Base-by-base conservation (phyloP, 2,113 vertebrate genomes). In the Brachyhypopomus gauderio region DNA sequence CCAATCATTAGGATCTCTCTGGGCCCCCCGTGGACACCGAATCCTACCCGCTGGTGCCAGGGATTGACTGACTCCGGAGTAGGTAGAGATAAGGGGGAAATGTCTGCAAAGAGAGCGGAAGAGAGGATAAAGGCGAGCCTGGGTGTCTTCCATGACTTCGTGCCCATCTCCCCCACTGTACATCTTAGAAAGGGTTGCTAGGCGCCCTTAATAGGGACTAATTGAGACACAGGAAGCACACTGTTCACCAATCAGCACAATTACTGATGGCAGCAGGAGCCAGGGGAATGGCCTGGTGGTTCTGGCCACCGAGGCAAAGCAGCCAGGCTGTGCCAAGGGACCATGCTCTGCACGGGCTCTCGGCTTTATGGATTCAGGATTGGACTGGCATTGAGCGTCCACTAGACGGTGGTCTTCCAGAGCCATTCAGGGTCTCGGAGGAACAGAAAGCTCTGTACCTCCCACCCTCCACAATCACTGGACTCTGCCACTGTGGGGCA, bases 161-260 rank as follows among this genome's bases (percentile, higher is more conserved):
- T 59, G 69, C 70, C 23, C 56, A 69, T 75, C 25, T 75, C 45
- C 67, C 36, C 17, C 38, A 41, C 25, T 69, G 70, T 86, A 59
- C 80, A 80, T 83, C 84, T 82, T 83, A 66, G 73, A 38, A 63
- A 75, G 58, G 84, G 89, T 90, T 90, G 87, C 88, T 90, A 89
- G 82, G 88, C 82, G 81, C 88, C 86, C 75, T 77, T 88, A 88
- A 88, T 81, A 74, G 73, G 73, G 80, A 83, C 80, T 92, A 89
- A 88, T 85, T 80, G 83, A 75, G 56, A 72, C 63, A 72, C 78
- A 75, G 78, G 82, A 82, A 88, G 86, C 56, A 82, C 82, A 76
- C 78, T 80, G 86, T 86, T 87, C 79, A 90, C 83, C 69, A 59
- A 88, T 85, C 63, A 45, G 27, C 75, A 84, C 86, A 90, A 89